Conservation (phyloP, 2,113 vertebrate genomes). For the Bambusicola thoracicus region DNA sequence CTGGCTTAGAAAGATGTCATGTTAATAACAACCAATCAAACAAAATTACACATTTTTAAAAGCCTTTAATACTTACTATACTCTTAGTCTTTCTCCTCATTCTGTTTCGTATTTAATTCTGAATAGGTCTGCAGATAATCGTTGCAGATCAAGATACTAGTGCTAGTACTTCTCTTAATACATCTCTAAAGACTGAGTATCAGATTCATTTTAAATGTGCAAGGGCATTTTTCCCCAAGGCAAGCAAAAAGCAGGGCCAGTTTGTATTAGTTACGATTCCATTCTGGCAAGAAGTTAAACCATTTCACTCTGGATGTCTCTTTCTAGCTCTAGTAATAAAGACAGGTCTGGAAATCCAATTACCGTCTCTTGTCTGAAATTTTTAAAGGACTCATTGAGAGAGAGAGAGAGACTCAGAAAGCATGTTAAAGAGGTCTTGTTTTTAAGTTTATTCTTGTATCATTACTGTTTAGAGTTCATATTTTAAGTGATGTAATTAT, state of each 20-base stretch:
- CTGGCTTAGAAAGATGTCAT: background rate
- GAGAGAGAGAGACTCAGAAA: background rate
- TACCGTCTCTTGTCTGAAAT: background rate
- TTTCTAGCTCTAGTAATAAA: conserved; percentile 28
- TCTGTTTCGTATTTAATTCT: background rate
- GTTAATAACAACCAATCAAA: background rate
- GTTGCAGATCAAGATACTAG: background rate
- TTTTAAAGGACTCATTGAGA: conserved; percentile 16
- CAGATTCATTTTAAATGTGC: background rate
- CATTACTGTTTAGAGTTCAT: background rate
- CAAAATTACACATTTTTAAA: background rate
- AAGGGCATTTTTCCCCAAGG: background rate
- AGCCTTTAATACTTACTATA: background rate
- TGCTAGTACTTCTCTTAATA: background rate
- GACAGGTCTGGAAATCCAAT: conserved; percentile 52
- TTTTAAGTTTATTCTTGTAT: background rate
- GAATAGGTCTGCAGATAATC: background rate
- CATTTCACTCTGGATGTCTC: background rate
- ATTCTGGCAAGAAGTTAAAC: conserved; percentile 14
- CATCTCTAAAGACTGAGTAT: background rate
- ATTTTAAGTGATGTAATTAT: background rate
- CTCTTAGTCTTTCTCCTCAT: background rate
- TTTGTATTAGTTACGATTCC: background rate
- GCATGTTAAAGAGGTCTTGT: background rate
- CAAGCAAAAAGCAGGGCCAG: background rate